Base-by-base conservation (phyloP, 2,797 vertebrate genomes). In the Pseudopleuronectes americanus region DNA sequence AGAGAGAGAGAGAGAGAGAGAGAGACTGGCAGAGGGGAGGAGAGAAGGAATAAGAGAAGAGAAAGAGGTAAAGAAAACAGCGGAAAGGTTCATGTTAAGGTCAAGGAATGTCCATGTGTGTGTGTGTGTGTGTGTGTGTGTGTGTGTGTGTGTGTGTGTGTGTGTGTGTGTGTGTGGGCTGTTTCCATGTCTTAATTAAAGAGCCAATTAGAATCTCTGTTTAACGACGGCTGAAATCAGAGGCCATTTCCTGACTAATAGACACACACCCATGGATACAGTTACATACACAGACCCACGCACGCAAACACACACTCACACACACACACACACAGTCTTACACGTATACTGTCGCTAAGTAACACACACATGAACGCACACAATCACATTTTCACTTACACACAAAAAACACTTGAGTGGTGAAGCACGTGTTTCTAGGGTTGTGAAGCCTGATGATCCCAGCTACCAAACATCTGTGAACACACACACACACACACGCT, bases 171-270 rank as follows among this genome's bases (percentile, higher is more conserved):
- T 57, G 47, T 64, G 51, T 24, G 64, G 64, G 41, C 61, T 51
- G 79, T 88, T 90, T 88, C 87, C 67, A n/a, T 71, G 64, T 80
- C 80, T 79, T 87, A 85, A 90, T 90, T 88, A 84, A 87, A 83
- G 83, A 77, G 64, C 62, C 80, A 88, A 91, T 90, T 91, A 87
- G 73, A 78, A 77, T 71, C 76, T 64, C 45, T 2, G 64, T 77
- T 84, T 84, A 82, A 89, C 10, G 56, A 79, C 23, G 36, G 70
- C 72, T 80, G 63, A 74, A 86, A 89, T 84, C 72, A 81, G 64
- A 76, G 74, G 64, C 76, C 74, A 77, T 91, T 91, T 90, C 86
- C 87, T 85, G 81, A 86, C 80, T 79, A 77, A 80, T 52, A 75
- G 22, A 80, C 65, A 70, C 75, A 67, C 66, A 57, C 57, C 65